Base-by-base conservation (phyloP, 92 coral and sea anemone species). In the Micromussa lordhowensis region DNA sequence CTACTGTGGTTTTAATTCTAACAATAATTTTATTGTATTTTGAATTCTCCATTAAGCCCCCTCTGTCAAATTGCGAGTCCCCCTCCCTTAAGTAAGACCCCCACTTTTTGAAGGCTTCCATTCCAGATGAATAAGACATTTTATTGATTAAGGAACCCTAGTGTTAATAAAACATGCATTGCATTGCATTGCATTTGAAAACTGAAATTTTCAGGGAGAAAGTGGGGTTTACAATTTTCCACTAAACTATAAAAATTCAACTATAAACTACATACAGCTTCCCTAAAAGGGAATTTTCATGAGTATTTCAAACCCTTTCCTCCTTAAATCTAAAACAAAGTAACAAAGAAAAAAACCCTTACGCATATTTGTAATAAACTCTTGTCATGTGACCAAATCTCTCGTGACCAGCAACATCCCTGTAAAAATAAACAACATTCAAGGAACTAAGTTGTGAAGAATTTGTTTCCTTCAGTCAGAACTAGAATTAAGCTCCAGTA, bases 341-440 rank as follows among this genome's bases (percentile, higher is more conserved):
- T n/a, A n/a, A 77, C 64, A 80, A 15, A 40, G 26, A 30, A 70
- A 81, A 66, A 13, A 38, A 21, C 64, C 90, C 99, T 92, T 92
- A 96, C 99, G 99, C 99, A 94, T 96, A 96, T 94, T 95, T 96
- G 80, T 96, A 96, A 85, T 95, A 96, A 49, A 96, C 96, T 83
- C 99, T 83, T 63, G 99, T 96, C 99, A 96, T 95, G 91, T 95
- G 96, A 54, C 98, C 96, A 96, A 95, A 96, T 69, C 99, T 91
- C 88, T 96, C 99, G 84, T 96, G 99, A 34, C 99, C 99, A 85
- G 99, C 99, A 59, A 96, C 96, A 95, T 96, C 99, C 99, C 99
- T 96, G 30, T 72, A 84, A 34, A 73, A 35, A 73, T 19, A 38
- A 21, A 34, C 18, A 71, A 70, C 9, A 17, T 70, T 32, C 10